These are phyloP conservation scores for Odobenus rosmarus DNA, from an alignment of 2,113 vertebrate species.

Conservation along the genomic window DNA sequence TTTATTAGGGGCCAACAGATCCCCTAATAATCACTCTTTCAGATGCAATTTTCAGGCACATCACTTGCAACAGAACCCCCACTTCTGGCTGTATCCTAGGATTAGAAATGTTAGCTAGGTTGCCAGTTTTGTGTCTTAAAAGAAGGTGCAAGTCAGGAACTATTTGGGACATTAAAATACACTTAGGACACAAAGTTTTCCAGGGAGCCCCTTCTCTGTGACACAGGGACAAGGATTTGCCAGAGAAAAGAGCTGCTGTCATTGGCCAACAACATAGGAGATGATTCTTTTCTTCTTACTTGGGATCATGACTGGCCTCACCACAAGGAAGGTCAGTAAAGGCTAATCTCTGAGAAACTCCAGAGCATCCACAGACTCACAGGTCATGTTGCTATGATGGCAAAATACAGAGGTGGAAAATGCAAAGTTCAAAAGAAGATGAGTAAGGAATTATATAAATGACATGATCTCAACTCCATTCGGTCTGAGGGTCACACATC, in stretches of 20 bases:
- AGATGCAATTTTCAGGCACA: slow-evolving; percentile 5
- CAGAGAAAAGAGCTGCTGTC: not conserved
- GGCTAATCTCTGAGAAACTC: not conserved
- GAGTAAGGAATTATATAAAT: not conserved
- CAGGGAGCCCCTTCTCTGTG: not conserved
- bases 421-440: not conserved
- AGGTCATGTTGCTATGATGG: not conserved
- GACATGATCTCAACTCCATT: not conserved
- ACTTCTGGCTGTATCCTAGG: not conserved
- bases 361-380: not conserved
- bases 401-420: not conserved
- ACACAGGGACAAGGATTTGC: not conserved
- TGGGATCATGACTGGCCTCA: not conserved
- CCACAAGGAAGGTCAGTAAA: not conserved
- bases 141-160: not conserved
- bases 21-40: slow-evolving; percentile 2
- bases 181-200: not conserved
- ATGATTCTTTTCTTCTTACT: not conserved
- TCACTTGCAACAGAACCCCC: not conserved
- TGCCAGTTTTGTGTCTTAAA: not conserved
- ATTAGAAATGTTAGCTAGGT: not conserved
- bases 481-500: not conserved
- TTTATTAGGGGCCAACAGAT: not conserved
- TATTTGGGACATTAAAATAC: not conserved
- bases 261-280: not conserved